Percentiles rank a stretch among this genome's conserved stretches.
phyloP scores from a whole-genome alignment of 2,797 vertebrate genomes.

The Synaphobranchus kaupii region DNA sequence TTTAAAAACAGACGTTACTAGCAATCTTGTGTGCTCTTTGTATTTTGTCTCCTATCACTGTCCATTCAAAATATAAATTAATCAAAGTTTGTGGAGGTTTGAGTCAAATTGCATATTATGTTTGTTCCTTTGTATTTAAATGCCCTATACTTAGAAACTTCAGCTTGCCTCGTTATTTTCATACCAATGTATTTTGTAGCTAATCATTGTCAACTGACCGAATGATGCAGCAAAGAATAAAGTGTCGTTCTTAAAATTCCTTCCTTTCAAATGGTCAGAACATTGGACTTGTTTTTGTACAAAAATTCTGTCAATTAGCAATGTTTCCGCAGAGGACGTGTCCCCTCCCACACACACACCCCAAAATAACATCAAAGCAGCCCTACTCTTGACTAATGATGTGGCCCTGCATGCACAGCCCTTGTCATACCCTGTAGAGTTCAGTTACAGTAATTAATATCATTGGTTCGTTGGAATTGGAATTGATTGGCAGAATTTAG shows the following conservation, averaged over 20 bases:
- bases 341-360: too few species aligned
- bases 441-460: not conserved
- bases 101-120: constrained; percentile 44
- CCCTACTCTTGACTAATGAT: too few species aligned
- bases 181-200: constrained; percentile 66
- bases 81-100: not conserved
- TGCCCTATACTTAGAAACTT: constrained; percentile 47
- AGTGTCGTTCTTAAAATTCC: constrained; percentile 53
- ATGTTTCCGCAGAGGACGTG: too few species aligned
- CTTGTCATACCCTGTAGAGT: not conserved
- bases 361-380: too few species aligned
- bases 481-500: not conserved
- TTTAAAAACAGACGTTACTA: not conserved
- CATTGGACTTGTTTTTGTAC: not conserved
- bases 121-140: constrained; percentile 56
- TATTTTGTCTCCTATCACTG: not conserved
- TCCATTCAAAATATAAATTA: not conserved
- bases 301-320: not conserved
- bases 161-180: constrained; percentile 64
- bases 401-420: not conserved
- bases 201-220: constrained; percentile 58
- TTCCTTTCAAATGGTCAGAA: not conserved
- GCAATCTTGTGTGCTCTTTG: not conserved
- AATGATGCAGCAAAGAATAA: constrained; percentile 72
- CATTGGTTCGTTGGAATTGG: not conserved